Percentiles rank a stretch among this genome's conserved stretches.
phyloP scores from a whole-genome alignment of 2,888 invertebrate species.

The Oeneis ivallda region DNA sequence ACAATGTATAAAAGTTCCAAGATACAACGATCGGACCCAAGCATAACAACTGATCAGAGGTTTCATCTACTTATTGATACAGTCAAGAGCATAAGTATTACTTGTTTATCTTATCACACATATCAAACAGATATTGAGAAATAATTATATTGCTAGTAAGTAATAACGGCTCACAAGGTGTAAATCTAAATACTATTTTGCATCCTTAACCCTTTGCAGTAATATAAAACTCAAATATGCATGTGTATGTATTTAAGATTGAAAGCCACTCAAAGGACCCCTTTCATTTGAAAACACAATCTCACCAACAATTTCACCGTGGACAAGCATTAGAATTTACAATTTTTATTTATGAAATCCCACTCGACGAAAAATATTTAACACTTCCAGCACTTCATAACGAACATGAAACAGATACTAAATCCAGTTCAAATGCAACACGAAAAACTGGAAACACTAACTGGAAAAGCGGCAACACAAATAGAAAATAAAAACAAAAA shows the following conservation, averaged over 20 bases:
- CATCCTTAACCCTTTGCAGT: not conserved
- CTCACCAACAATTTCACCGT: not conserved
- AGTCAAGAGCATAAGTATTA: too few species aligned
- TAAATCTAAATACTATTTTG: too few species aligned
- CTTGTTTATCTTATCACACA: not conserved
- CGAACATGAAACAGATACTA: not conserved
- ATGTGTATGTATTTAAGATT: not conserved
- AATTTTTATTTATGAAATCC: constrained; percentile 6
- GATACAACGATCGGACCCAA: too few species aligned
- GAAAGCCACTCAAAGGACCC: not conserved
- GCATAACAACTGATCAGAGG: too few species aligned
- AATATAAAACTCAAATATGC: not conserved
- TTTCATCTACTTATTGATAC: too few species aligned
- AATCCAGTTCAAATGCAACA: constrained; percentile 32
- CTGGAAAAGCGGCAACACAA: constrained; percentile 26
- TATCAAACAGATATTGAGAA: too few species aligned
- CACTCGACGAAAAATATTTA: constrained; percentile 8
- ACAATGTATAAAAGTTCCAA: too few species aligned
- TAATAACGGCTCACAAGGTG: too few species aligned
- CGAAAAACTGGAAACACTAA: constrained; percentile 23
- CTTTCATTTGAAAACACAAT: constrained; percentile 3
- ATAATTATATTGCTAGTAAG: too few species aligned
- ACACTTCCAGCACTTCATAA: constrained; percentile 15
- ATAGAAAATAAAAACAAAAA: constrained; percentile 27
- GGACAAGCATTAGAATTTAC: not conserved